Conservation (phyloP, 2,797 vertebrate species). For the Pteronotus mesoamericanus region DNA sequence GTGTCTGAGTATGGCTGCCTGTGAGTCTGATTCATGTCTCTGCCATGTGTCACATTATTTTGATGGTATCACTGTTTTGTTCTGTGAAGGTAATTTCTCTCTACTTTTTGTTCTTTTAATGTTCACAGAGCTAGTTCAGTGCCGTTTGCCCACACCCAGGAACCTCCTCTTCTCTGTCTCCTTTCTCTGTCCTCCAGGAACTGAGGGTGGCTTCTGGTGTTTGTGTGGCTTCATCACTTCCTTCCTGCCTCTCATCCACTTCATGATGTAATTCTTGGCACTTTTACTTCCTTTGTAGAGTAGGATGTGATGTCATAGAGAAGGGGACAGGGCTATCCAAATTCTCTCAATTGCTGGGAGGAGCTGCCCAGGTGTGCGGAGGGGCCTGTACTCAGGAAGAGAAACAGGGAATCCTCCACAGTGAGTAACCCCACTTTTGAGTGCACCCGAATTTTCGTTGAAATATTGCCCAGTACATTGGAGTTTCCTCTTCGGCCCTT, state of each 20-base stretch:
- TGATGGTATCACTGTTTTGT: conserved; percentile 68
- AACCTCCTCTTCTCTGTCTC: conserved; percentile 57
- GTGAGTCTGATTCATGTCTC: conserved; percentile 70
- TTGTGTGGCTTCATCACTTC: conserved; percentile 70
- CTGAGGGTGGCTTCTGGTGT: conserved; percentile 69
- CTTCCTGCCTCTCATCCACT: conserved; percentile 68
- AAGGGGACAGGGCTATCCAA: conserved; percentile 84
- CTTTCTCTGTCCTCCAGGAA: conserved; percentile 71
- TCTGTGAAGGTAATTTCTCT: conserved; percentile 59
- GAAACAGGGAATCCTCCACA: conserved; percentile 84
- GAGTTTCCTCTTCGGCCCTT: conserved; percentile 74
- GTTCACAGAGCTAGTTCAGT: conserved; percentile 72
- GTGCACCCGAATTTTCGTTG: conserved; percentile 78
- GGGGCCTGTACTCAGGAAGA: conserved; percentile 83
- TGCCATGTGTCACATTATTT: conserved; percentile 55
- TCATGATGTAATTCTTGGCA: conserved; percentile 73
- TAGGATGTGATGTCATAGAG: conserved; percentile 82
- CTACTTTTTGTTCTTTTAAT: conserved; percentile 44
- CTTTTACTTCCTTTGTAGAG: conserved; percentile 78
- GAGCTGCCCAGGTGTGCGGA: conserved; percentile 84
- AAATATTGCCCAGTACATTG: conserved; percentile 74
- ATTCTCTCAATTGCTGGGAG: conserved; percentile 84
- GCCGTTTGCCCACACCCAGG: conserved; percentile 65
- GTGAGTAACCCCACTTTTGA: conserved; percentile 83
- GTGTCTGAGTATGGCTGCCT: conserved; percentile 62